These are phyloP conservation scores for Boleophthalmus pectinirostris DNA, from an alignment of 2,113 vertebrate genomes.

Conservation along the genomic window DNA sequence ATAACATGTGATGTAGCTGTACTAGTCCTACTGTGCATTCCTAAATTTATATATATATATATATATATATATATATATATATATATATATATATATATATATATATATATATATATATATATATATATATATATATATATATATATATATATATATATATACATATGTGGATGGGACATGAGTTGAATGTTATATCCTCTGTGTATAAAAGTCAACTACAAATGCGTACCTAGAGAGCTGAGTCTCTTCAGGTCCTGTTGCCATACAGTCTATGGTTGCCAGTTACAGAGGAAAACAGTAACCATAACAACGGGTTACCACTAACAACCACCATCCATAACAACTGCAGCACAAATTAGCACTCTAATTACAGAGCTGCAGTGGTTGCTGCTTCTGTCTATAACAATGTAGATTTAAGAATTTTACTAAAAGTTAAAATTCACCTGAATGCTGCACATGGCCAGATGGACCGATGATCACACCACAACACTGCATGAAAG, in stretches of 20 bases:
- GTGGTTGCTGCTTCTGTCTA: conserved; percentile 43
- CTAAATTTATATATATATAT: no score
- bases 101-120: no score
- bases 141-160: no score
- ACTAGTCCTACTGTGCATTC: neutral
- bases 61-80: no score
- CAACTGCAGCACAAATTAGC: conserved; percentile 59
- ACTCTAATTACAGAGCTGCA: conserved; percentile 71
- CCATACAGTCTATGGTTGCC: conserved; percentile 9
- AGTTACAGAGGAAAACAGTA: conserved; percentile 69
- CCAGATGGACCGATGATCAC: neutral
- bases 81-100: no score
- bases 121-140: no score
- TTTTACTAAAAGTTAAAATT: conserved; percentile 19
- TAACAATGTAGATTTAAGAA: conserved; percentile 34
- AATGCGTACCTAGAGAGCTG: conserved; percentile 23
- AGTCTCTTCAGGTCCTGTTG: conserved; percentile 51
- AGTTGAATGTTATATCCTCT: neutral
- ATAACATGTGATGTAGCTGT: neutral
- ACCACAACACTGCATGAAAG: neutral
- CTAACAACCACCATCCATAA: conserved; percentile 72
- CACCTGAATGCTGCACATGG: neutral
- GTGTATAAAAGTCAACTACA: conserved; percentile 4
- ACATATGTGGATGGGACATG: neutral
- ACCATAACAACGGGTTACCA: conserved; percentile 82